Conservation (phyloP, 2,797 vertebrate genomes). For the Melanotaenia parkinsoni region DNA sequence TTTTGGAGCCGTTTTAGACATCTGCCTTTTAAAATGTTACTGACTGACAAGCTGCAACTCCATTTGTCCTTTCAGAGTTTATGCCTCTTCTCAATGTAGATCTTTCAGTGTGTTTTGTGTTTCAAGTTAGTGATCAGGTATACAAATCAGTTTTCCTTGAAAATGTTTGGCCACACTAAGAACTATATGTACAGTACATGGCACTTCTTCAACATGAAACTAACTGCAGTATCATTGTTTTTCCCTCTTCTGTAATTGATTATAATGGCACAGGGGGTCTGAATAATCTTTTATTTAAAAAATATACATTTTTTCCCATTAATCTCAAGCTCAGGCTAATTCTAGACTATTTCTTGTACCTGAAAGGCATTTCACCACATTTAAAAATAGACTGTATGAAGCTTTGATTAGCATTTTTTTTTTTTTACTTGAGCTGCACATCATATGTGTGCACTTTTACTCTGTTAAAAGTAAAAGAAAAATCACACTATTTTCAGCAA, state of each 20-base stretch:
- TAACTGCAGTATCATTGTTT: too few relatives aligned
- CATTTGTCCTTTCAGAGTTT: neutral
- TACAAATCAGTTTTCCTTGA: neutral
- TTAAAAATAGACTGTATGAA: neutral
- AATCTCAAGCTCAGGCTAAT: neutral
- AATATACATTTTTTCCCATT: neutral
- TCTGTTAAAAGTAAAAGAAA: neutral
- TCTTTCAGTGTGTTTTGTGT: neutral
- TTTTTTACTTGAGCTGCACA: too few relatives aligned
- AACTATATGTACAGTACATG: too few relatives aligned
- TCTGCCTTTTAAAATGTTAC: neutral
- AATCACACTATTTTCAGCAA: neutral
- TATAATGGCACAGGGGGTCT: neutral
- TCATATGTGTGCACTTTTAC: too few relatives aligned
- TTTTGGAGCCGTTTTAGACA: neutral
- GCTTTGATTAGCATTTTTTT: neutral
- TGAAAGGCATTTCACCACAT: neutral
- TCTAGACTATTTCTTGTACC: neutral
- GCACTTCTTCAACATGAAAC: too few relatives aligned
- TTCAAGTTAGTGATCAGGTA: neutral
- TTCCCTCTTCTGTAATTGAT: too few relatives aligned
- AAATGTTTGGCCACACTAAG: neutral
- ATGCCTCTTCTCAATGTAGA: too few relatives aligned
- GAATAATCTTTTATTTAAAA: too few relatives aligned
- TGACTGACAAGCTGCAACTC: neutral